phyloP scores from a whole-genome alignment of 2,888 invertebrate genomes.

The Plagodis pulveraria region DNA sequence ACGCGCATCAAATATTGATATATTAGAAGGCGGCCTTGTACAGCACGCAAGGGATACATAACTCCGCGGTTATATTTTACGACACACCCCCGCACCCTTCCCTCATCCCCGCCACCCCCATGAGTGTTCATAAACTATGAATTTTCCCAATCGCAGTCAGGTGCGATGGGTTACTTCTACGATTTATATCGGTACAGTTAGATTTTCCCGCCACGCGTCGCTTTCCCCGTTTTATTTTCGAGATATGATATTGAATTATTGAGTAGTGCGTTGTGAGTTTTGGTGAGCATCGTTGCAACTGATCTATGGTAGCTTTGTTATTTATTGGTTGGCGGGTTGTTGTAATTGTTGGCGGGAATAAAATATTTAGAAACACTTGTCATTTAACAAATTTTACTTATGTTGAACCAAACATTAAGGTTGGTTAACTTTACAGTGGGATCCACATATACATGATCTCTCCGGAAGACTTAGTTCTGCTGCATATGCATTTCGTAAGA shows the following conservation, averaged over 20 bases:
- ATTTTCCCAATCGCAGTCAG: conserved; percentile 77
- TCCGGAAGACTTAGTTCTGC: no score
- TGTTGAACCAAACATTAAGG: no score
- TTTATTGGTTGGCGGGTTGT: background rate
- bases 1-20: conserved; percentile 77
- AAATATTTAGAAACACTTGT: no score
- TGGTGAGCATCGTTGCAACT: conserved; percentile 6
- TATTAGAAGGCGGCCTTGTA: conserved; percentile 48
- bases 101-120: conserved; percentile 32
- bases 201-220: conserved; percentile 50
- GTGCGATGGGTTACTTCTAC: conserved; percentile 69
- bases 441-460: no score
- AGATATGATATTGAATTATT: conserved; percentile 68
- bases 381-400: no score
- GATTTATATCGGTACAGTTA: conserved; percentile 71
- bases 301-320: conserved; percentile 15
- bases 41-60: conserved; percentile 69
- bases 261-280: conserved; percentile 35
- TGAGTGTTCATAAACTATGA: conserved; percentile 76
- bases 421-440: no score
- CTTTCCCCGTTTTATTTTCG: conserved; percentile 56
- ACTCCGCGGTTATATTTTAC: conserved; percentile 63
- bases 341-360: no score
- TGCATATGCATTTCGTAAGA: no score
- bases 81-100: conserved; percentile 43